Percentiles rank a stretch among this genome's conserved stretches.
phyloP scores from a whole-genome alignment of 2,888 invertebrate species.

The Drosophila monieri region DNA sequence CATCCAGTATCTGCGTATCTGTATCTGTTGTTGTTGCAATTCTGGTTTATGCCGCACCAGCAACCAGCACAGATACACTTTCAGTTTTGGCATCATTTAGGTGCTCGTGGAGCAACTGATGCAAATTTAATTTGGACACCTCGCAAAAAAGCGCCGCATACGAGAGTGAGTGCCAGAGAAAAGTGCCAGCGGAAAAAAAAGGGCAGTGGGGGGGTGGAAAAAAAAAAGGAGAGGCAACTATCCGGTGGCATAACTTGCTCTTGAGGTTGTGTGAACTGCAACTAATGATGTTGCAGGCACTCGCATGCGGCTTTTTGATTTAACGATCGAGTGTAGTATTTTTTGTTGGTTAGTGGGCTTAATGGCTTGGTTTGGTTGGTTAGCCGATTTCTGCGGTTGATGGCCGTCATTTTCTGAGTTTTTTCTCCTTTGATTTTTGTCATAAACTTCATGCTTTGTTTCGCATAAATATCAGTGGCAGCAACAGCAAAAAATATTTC shows the following conservation, averaged over 20 bases:
- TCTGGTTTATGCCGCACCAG: constrained; percentile 50
- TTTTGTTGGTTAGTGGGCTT: constrained; percentile 47
- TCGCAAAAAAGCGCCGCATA: constrained; percentile 61
- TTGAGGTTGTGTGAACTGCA: constrained; percentile 80
- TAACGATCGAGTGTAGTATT: constrained; percentile 66
- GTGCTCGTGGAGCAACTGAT: constrained; percentile 80
- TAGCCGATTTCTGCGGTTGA: constrained; percentile 69
- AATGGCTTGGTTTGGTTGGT: constrained; percentile 69
- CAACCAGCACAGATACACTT: constrained; percentile 35
- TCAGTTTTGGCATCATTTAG: constrained; percentile 78
- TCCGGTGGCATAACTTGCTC: constrained; percentile 69
- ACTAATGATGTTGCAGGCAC: constrained; percentile 81
- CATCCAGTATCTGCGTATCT: neutral
- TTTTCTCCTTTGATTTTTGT: constrained; percentile 28
- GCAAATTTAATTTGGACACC: constrained; percentile 80
- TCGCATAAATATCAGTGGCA: constrained; percentile 36
- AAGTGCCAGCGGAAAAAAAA: constrained; percentile 1
- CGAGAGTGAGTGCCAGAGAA: constrained; percentile 6
- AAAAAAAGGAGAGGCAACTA: neutral
- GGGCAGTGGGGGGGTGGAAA: no score
- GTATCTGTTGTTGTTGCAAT: constrained; percentile 39
- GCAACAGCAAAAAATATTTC: constrained; percentile 18
- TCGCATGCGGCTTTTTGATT: constrained; percentile 78
- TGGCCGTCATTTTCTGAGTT: constrained; percentile 34
- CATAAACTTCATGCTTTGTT: constrained; percentile 53